Conservation (phyloP, 2,888 invertebrate genomes). For the Drosophila rellima region DNA sequence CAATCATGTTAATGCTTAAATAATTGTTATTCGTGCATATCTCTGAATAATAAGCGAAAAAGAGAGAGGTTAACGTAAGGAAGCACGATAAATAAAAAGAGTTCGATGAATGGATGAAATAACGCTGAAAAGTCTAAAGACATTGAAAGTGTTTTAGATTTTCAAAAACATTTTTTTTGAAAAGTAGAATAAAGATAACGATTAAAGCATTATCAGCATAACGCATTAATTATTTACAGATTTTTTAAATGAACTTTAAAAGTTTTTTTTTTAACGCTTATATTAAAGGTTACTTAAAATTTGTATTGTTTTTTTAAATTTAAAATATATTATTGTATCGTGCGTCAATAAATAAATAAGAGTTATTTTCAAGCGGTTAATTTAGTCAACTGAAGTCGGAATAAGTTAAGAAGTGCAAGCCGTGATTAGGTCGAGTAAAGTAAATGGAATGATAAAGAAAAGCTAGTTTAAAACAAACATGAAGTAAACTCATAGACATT, state of each 20-base stretch:
- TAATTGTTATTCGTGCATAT: constrained; percentile 8
- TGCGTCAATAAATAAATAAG: too few species aligned
- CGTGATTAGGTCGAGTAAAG: not conserved
- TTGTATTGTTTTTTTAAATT: too few species aligned
- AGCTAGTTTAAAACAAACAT: not conserved
- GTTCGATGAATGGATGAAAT: constrained; percentile 1
- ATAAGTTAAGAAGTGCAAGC: not conserved
- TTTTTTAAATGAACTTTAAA: too few species aligned
- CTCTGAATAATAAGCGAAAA: not conserved
- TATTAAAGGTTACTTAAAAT: too few species aligned
- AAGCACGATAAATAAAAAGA: not conserved
- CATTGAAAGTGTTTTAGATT: too few species aligned
- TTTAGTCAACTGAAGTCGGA: not conserved
- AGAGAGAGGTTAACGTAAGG: not conserved
- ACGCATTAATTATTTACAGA: too few species aligned
- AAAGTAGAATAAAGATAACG: too few species aligned
- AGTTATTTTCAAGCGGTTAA: not conserved
- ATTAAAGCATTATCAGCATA: too few species aligned
- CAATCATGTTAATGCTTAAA: constrained; percentile 8
- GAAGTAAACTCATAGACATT: not conserved
- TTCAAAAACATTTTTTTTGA: too few species aligned
- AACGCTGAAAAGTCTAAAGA: not conserved
- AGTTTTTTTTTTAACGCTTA: too few species aligned
- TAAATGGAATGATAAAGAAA: not conserved
- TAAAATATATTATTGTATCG: too few species aligned